A percentile compares a stretch with the other conserved stretches of the same genome.
These are phyloP conservation scores for Acrocyrtus sp. DNA, from an alignment of 2,888 invertebrate species.

Conservation along the genomic window DNA sequence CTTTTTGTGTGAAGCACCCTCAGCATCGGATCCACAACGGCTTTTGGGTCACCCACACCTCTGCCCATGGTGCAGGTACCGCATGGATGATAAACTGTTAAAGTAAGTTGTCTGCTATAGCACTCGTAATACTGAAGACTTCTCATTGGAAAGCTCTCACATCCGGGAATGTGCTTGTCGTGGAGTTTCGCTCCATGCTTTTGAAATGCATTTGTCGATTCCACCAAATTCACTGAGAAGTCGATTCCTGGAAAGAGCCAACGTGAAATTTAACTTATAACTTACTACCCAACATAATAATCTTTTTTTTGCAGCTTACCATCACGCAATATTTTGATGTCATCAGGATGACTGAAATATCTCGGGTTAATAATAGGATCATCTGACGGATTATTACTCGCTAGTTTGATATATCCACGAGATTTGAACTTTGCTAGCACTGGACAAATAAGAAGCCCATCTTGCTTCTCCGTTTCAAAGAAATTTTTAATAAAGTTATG, in stretches of 20 bases:
- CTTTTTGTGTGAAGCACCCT: slow-evolving; percentile 28
- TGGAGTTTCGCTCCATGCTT: slow-evolving; percentile 40
- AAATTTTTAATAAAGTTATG: slow-evolving; percentile 33
- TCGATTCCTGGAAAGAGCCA: slow-evolving; percentile 42
- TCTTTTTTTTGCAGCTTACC: slow-evolving; percentile 48
- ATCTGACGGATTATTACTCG: slow-evolving; percentile 34
- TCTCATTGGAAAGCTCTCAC: slow-evolving; percentile 29
- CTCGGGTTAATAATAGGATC: slow-evolving; percentile 49
- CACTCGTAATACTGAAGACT: slow-evolving; percentile 52
- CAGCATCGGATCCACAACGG: slow-evolving; percentile 50
- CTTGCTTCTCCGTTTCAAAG: slow-evolving; percentile 21
- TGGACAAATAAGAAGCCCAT: slow-evolving; percentile 37
- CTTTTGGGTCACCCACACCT: slow-evolving; percentile 22
- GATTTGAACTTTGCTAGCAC: slow-evolving; percentile 37
- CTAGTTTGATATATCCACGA: slow-evolving; percentile 42
- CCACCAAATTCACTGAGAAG: slow-evolving; percentile 41
- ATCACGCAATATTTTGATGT: slow-evolving; percentile 46
- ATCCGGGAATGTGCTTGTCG: slow-evolving; percentile 43
- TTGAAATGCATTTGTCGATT: slow-evolving; percentile 40
- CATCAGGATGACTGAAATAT: slow-evolving; percentile 52
- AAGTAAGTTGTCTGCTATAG: slow-evolving; percentile 34
- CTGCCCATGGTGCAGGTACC: slow-evolving; percentile 48
- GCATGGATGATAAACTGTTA: slow-evolving; percentile 51
- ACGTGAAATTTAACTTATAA: not conserved
- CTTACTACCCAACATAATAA: no score